phyloP scores from a whole-genome alignment of 2,113 vertebrate genomes.

The Ceratotherium simum region DNA sequence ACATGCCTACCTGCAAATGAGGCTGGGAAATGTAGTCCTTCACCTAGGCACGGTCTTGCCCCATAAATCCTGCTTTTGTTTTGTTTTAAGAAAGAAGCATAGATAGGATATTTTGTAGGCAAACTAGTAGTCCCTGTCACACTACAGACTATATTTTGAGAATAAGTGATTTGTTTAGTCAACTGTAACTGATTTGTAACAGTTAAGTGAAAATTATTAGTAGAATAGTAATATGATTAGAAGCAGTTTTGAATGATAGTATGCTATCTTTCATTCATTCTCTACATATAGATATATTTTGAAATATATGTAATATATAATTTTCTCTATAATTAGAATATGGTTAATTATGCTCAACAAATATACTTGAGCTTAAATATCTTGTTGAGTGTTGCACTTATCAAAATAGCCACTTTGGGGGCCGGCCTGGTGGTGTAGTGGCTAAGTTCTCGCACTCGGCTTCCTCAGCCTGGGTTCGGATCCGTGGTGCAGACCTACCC shows the following conservation, averaged over 20 bases:
- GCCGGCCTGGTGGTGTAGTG: too few species aligned
- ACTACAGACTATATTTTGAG: not conserved
- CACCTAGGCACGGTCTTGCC: not conserved
- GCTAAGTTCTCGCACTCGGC: too few species aligned
- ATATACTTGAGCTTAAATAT: not conserved
- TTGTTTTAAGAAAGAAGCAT: not conserved
- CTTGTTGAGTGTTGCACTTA: not conserved
- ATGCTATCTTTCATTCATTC: not conserved
- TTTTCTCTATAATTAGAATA: not conserved
- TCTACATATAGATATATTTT: constrained; percentile 8
- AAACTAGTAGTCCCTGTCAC: not conserved
- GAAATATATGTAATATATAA: not conserved
- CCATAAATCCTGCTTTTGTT: not conserved
- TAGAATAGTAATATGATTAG: not conserved
- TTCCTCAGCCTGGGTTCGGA: too few species aligned
- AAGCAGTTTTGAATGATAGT: not conserved
- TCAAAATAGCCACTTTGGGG: not conserved
- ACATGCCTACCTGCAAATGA: not conserved
- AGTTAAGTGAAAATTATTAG: not conserved
- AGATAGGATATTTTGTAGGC: not conserved
- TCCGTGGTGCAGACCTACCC: too few species aligned
- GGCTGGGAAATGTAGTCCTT: not conserved
- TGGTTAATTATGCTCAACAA: not conserved
- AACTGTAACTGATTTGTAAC: not conserved
- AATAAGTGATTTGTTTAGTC: not conserved